A percentile compares a stretch with the other conserved stretches of the same genome.
phyloP scores from a whole-genome alignment of 2,888 invertebrate genomes.

The Tipula helvola region DNA sequence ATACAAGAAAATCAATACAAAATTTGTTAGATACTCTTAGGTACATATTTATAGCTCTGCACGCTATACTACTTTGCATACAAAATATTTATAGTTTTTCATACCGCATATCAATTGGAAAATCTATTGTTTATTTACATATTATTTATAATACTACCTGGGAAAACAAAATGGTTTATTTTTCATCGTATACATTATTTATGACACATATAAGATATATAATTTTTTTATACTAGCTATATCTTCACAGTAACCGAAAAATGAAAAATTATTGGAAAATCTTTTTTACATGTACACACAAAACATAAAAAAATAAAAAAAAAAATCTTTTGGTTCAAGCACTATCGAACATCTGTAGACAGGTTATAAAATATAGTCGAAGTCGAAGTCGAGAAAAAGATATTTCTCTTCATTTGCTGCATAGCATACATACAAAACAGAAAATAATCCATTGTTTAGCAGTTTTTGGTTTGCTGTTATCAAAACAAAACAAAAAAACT shows the following conservation, averaged over 20 bases:
- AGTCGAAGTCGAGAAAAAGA: neutral
- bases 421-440: neutral
- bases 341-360: neutral
- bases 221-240: neutral
- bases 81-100: neutral
- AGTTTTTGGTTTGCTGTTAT: neutral
- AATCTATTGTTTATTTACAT: neutral
- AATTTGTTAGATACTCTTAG: neutral
- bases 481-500: neutral
- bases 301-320: neutral
- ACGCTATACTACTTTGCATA: neutral
- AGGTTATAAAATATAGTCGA: neutral
- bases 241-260: neutral
- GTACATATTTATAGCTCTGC: neutral
- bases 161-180: neutral
- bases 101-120: neutral
- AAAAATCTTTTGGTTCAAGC: neutral
- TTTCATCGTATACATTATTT: neutral
- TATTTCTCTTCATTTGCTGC: neutral
- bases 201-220: neutral
- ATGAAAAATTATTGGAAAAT: neutral
- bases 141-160: neutral
- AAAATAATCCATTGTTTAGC: neutral
- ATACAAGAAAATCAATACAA: neutral
- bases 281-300: neutral